Conservation (phyloP, 2,888 invertebrate species). For the Lepidochitona cinerea region DNA sequence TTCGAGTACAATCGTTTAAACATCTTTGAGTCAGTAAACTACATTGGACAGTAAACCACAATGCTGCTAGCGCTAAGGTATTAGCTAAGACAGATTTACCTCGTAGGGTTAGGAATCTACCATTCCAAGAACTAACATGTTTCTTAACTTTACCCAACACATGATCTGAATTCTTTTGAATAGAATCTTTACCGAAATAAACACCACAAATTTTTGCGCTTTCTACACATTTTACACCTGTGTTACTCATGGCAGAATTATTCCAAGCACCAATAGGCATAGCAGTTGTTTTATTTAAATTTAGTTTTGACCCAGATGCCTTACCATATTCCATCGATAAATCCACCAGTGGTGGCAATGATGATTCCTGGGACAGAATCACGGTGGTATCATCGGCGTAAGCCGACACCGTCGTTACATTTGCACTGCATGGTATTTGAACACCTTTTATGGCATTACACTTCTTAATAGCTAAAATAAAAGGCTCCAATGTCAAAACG, state of each 20-base stretch:
- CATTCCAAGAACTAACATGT: neutral
- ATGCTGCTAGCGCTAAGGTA: neutral
- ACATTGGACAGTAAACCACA: neutral
- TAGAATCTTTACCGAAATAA: neutral
- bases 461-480: neutral
- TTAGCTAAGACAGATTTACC: neutral
- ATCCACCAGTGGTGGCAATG: neutral
- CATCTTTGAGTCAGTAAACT: neutral
- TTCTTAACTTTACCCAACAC: neutral
- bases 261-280: slow-evolving; percentile 29
- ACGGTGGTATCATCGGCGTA: slow-evolving; percentile 20
- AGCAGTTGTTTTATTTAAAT: slow-evolving; percentile 28
- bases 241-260: too few species aligned
- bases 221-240: too few species aligned
- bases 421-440: slow-evolving; percentile 13
- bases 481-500: neutral
- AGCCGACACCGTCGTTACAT: slow-evolving; percentile 4
- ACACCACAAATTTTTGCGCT: too few species aligned
- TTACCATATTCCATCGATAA: neutral
- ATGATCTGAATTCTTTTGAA: neutral
- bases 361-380: neutral
- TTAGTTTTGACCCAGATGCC: slow-evolving; percentile 28
- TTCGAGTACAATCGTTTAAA: neutral
- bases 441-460: slow-evolving; percentile 14
- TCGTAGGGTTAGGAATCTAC: neutral